These are phyloP conservation scores for Plectus sambesii DNA, from an alignment of 1,140 invertebrate genomes.

Conservation along the genomic window DNA sequence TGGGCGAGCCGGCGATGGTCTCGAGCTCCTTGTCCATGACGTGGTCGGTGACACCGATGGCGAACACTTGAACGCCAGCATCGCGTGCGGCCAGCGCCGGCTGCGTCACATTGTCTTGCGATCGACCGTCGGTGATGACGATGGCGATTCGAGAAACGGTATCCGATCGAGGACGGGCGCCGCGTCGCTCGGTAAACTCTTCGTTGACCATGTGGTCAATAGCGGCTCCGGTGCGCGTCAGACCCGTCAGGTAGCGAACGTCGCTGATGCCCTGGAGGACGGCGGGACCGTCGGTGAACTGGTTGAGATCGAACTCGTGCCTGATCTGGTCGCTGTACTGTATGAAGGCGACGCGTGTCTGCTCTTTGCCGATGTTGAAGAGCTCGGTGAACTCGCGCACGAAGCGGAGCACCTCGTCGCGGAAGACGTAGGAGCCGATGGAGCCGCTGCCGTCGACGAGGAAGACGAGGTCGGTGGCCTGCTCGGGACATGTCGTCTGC, in stretches of 20 bases:
- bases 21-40: constrained; percentile 42
- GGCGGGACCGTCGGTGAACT: constrained; percentile 36
- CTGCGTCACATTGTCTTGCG: constrained; percentile 44
- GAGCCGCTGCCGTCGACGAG: constrained; percentile 43
- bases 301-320: constrained; percentile 42
- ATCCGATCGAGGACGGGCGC: constrained; percentile 40
- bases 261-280: constrained; percentile 37
- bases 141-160: constrained; percentile 43
- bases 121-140: constrained; percentile 34
- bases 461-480: constrained; percentile 40
- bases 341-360: constrained; percentile 43
- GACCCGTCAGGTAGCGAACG: constrained; percentile 41
- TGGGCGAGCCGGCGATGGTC: constrained; percentile 40
- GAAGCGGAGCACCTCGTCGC: constrained; percentile 41
- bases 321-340: constrained; percentile 45
- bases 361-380: constrained; percentile 42
- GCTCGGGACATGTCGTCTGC: constrained; percentile 38
- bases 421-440: constrained; percentile 44
- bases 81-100: constrained; percentile 38
- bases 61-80: constrained; percentile 40
- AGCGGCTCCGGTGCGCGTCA: constrained; percentile 42
- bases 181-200: constrained; percentile 41
- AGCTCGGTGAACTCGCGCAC: constrained; percentile 43
- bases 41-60: constrained; percentile 45
- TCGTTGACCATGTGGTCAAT: constrained; percentile 45